Evolutionary conservation across 1,140 invertebrate genomes (phyloP), one percentile per base, ranked within the genome.

Genomic region (Goniozus legneri): DNA sequence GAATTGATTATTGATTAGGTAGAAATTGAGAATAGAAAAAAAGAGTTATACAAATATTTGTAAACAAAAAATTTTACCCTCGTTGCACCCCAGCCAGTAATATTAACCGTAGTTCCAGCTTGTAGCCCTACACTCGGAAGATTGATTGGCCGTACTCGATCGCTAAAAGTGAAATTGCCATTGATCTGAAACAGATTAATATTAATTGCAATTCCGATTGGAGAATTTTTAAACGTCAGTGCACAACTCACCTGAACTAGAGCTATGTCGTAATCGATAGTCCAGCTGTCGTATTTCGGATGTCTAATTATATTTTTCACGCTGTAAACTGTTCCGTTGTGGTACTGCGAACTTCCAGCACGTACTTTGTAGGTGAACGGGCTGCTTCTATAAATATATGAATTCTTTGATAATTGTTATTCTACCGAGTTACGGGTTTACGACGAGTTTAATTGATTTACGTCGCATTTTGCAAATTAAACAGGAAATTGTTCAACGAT

Each of bases 181-280:
- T 42, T 27, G 16, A 59, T 45, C 57, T 59, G 39, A 19, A 41
- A 47, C 2, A 18, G 15, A n/a, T 41, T 3, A 41, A 8, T 27
- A 6, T 27, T 27, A 4, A 4, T 27, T 27, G 4, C 24, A 4
- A 6, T 27, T 27, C 24, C 4, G 24, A 10, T 27, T 6, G 4
- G 24, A 27, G 10, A 6, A 10, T 27, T 6, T 6, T 10, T 4
- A 27, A 27, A 27, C 24, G 3, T 40, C 24, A 6, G 3, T 40
- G 38, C 14, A 1, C 8, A 16, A 38, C 42, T 47, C n/a, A 79
- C 66, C 45, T 65, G 21, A 8, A 82, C 50, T 12, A 82, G 47
- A 13, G 76, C 78, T 7, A 81, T 71, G 54, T 82, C 81, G 52
- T 78, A 77, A 54, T 82, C 76, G 20, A 71, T 66, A 3, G 60